These are phyloP conservation scores for Gonioctena quinquepunctata DNA, from an alignment of 1,140 invertebrate genomes.

Conservation along the genomic window DNA sequence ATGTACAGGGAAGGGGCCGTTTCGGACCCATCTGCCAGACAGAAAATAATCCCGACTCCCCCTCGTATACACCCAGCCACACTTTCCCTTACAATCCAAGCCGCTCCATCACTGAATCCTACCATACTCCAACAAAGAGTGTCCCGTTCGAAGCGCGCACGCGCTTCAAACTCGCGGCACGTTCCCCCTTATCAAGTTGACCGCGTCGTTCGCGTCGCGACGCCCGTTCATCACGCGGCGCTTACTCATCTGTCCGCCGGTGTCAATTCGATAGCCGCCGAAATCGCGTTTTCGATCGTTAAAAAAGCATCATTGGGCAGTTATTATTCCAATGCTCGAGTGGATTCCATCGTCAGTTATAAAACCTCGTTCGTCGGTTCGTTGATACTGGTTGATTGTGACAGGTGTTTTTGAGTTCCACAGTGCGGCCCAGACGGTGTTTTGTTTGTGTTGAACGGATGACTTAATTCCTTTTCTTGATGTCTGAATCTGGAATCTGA, in stretches of 20 bases:
- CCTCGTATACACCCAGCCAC: neutral
- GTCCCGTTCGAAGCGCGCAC: neutral
- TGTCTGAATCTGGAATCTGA: too few species aligned
- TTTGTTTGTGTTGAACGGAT: neutral
- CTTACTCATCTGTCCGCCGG: conserved; percentile 10
- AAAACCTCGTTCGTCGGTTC: neutral
- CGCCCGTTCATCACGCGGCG: conserved; percentile 9
- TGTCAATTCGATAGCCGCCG: neutral
- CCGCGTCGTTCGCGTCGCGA: neutral
- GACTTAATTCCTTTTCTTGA: neutral
- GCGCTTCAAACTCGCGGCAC: neutral
- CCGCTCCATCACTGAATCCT: neutral
- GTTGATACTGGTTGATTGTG: neutral
- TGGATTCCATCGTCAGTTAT: neutral
- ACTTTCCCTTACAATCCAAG: neutral
- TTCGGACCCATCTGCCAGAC: too few species aligned
- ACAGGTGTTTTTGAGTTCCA: neutral
- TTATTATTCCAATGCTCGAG: neutral
- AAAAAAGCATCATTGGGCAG: neutral
- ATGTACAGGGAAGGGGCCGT: too few species aligned
- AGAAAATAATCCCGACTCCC: neutral
- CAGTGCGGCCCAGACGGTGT: neutral
- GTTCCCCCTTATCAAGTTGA: conserved; percentile 8
- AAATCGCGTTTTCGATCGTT: neutral
- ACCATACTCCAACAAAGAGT: neutral